phyloP scores from a whole-genome alignment of 2,113 vertebrate genomes.

The Psilopsiagon aurifrons region DNA sequence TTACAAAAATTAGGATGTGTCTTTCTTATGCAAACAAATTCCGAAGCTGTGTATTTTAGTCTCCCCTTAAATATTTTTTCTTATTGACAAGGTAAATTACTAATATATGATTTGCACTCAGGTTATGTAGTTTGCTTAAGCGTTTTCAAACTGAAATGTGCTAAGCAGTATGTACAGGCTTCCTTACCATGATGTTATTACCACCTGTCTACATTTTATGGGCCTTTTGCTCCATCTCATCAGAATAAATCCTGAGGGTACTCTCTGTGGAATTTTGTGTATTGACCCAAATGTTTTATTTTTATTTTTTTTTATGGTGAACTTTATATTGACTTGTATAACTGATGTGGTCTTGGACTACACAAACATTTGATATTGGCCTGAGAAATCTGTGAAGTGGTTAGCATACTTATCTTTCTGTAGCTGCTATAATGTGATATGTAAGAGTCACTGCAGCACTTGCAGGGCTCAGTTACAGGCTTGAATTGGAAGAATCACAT shows the following conservation, averaged over 20 bases:
- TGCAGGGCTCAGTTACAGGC: background rate
- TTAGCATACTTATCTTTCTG: background rate
- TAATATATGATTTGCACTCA: background rate
- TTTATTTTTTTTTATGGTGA: background rate
- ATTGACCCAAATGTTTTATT: constrained; percentile 17
- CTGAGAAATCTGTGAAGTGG: background rate
- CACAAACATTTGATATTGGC: background rate
- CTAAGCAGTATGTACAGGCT: background rate
- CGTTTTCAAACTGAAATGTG: constrained; percentile 13
- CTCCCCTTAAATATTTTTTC: background rate
- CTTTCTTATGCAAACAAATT: background rate
- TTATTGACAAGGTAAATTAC: background rate
- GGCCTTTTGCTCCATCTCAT: background rate
- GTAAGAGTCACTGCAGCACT: background rate
- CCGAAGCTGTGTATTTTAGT: background rate
- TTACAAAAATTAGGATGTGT: background rate
- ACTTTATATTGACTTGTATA: background rate
- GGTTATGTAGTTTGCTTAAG: constrained; percentile 8
- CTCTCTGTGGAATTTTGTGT: background rate
- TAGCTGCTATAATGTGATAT: background rate
- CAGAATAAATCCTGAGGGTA: background rate
- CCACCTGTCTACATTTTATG: constrained; percentile 2
- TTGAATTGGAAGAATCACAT: background rate
- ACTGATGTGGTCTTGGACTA: background rate
- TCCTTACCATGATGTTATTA: constrained; percentile 5